Evolutionary conservation across 2,888 invertebrate genomes (phyloP).

Genomic region (Volucella inflata): DNA sequence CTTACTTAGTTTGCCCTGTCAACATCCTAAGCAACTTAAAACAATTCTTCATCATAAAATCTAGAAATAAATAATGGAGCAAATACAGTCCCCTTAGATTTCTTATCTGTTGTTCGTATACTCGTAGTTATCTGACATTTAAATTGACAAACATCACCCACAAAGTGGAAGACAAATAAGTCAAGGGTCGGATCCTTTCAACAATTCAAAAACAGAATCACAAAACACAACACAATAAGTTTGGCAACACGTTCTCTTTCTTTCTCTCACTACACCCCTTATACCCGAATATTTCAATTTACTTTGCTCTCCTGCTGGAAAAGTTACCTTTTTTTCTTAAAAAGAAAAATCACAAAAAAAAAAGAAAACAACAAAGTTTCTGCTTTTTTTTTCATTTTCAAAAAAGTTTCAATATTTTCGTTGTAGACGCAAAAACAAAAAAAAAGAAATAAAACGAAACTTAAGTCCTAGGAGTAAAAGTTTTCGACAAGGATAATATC

Average conservation of each 20-base stretch:
- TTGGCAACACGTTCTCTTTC: too few relatives aligned
- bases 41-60: slow-evolving; percentile 13
- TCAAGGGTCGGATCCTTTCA: slow-evolving; percentile 55
- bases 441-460: too few relatives aligned
- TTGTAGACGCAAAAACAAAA: neutral
- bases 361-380: too few relatives aligned
- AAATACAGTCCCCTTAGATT: neutral
- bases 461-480: too few relatives aligned
- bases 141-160: slow-evolving; percentile 55
- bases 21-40: slow-evolving; percentile 16
- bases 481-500: too few relatives aligned
- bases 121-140: slow-evolving; percentile 64
- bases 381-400: too few relatives aligned
- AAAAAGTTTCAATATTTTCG: neutral
- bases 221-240: slow-evolving; percentile 21
- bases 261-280: too few relatives aligned
- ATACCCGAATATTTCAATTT: slow-evolving; percentile 20
- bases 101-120: slow-evolving; percentile 51
- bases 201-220: slow-evolving; percentile 50
- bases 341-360: too few relatives aligned
- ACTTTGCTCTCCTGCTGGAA: slow-evolving; percentile 54
- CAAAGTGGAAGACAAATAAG: slow-evolving; percentile 58
- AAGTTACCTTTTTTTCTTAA: slow-evolving; percentile 30
- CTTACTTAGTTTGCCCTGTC: slow-evolving; percentile 7
- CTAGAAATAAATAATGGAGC: slow-evolving; percentile 11